Percentiles rank a stretch among this genome's conserved stretches.
Evolutionary conservation across 2,888 invertebrate species (phyloP).

Genomic region (Athalia circularis): DNA sequence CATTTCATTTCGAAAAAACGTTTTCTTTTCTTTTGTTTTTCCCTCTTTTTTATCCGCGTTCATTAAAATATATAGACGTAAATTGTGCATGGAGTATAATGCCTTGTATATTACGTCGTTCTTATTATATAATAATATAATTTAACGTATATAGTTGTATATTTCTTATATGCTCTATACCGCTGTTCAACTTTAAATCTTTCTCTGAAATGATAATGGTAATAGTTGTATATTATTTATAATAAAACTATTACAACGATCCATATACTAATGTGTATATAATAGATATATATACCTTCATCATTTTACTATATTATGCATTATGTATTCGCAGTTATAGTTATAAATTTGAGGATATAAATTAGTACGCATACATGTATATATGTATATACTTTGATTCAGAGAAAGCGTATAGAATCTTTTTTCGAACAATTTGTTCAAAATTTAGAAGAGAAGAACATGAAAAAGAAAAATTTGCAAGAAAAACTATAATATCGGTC

Average conservation of each 20-base stretch:
- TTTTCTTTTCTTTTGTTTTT: constrained; percentile 22
- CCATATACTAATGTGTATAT: no score
- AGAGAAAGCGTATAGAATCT: constrained; percentile 55
- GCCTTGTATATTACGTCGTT: constrained; percentile 48
- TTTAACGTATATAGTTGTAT: background rate
- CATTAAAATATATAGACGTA: constrained; percentile 51
- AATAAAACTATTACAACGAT: background rate
- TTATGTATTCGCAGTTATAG: constrained; percentile 14
- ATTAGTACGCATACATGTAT: no score
- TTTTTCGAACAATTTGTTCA: constrained; percentile 46
- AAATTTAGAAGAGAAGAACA: constrained; percentile 43
- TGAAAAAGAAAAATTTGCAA: constrained; percentile 36
- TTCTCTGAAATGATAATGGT: background rate
- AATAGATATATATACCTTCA: constrained; percentile 16
- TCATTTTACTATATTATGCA: constrained; percentile 13
- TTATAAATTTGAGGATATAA: constrained; percentile 27
- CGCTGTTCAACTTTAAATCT: constrained; percentile 24
- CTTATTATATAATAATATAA: background rate
- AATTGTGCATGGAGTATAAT: constrained; percentile 52
- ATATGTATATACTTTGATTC: constrained; percentile 51
- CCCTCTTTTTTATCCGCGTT: background rate
- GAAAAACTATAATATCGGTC: background rate
- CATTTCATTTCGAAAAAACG: constrained; percentile 5
- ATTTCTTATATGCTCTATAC: constrained; percentile 20
- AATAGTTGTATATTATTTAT: constrained; percentile 25